These are phyloP conservation scores for Byasa hedistus DNA, from an alignment of 2,888 invertebrate genomes.

Conservation along the genomic window DNA sequence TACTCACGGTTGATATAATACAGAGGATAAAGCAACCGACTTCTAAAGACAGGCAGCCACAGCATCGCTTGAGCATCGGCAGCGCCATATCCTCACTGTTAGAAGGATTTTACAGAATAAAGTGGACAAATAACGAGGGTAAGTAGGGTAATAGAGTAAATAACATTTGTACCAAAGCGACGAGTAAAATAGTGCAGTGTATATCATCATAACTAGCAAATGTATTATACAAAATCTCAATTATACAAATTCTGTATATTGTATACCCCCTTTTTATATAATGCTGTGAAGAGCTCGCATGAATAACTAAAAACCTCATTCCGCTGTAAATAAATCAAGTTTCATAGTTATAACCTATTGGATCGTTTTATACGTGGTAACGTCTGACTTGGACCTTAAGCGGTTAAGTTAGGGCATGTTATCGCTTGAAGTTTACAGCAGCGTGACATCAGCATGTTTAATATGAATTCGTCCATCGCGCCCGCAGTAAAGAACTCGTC, in stretches of 20 bases:
- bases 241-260: too few relatives aligned
- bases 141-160: too few relatives aligned
- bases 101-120: constrained; percentile 10
- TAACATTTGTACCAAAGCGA: too few relatives aligned
- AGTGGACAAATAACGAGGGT: too few relatives aligned
- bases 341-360: constrained; percentile 19
- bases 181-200: too few relatives aligned
- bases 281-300: constrained; percentile 13
- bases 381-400: background rate
- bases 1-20: constrained; percentile 60
- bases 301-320: constrained; percentile 32
- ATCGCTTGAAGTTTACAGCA: background rate
- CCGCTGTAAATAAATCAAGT: constrained; percentile 17
- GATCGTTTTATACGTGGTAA: background rate
- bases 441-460: constrained; percentile 26
- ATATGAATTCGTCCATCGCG: constrained; percentile 22
- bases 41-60: constrained; percentile 57
- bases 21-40: constrained; percentile 59
- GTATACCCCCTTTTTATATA: too few relatives aligned
- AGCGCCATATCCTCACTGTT: constrained; percentile 59
- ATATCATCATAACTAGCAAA: too few relatives aligned
- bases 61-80: constrained; percentile 60
- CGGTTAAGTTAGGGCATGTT: constrained; percentile 1
- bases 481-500: constrained; percentile 24
- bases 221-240: too few relatives aligned